Evolutionary conservation across 2,888 invertebrate species (phyloP).

Genomic region (Kryphioiulus occultus): DNA sequence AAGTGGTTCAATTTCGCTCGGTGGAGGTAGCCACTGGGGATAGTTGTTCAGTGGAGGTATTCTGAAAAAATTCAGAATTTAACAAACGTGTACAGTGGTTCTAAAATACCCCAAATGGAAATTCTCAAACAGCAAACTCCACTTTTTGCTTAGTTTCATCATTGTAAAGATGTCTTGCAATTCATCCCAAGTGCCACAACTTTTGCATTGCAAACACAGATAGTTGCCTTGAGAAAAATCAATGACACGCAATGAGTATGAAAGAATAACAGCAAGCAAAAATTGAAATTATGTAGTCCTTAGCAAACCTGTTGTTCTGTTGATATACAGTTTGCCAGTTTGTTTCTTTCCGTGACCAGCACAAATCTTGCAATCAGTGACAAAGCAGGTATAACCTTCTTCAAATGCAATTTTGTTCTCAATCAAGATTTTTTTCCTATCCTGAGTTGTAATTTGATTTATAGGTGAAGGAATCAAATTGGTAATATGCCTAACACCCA

Average conservation of each 20-base stretch:
- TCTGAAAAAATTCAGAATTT: not conserved
- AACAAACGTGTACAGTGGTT: not conserved
- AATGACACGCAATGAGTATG: not conserved
- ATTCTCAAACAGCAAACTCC: not conserved
- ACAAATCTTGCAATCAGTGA: slow-evolving; percentile 45
- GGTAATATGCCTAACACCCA: not conserved
- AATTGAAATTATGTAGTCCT: not conserved
- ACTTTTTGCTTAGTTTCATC: slow-evolving; percentile 35
- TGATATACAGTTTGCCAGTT: slow-evolving; percentile 41
- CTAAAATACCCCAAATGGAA: not conserved
- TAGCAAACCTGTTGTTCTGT: slow-evolving; percentile 46
- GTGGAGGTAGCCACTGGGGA: not conserved
- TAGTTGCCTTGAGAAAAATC: slow-evolving; percentile 59
- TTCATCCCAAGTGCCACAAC: slow-evolving; percentile 51
- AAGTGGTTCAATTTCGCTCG: not conserved
- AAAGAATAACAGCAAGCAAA: not conserved
- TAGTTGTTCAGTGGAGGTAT: not conserved
- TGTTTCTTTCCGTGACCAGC: not conserved
- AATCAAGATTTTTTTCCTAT: slow-evolving; percentile 27
- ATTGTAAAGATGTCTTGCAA: slow-evolving; percentile 56
- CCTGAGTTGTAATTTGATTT: not conserved
- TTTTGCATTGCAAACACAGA: slow-evolving; percentile 48
- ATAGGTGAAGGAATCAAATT: not conserved
- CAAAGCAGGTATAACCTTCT: slow-evolving; percentile 46
- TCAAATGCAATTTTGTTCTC: slow-evolving; percentile 1